A percentile compares a stretch with the other conserved stretches of the same genome.
Evolutionary conservation across 2,888 invertebrate genomes (phyloP).

Genomic region (Netelia melanura): DNA sequence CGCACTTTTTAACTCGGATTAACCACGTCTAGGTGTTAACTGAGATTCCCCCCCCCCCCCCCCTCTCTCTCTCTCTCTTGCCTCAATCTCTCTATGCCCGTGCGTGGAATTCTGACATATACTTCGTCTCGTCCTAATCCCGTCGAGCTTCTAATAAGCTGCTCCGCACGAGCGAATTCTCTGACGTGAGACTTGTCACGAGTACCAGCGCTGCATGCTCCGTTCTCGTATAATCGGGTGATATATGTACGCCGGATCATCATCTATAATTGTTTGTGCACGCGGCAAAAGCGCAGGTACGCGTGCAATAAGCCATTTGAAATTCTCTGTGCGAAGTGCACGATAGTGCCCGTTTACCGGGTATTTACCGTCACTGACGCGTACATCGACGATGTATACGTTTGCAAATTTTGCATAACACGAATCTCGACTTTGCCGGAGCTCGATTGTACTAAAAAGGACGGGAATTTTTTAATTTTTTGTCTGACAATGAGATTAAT

Average conservation of each 20-base stretch:
- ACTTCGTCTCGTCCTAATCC: background rate
- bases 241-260: conserved; percentile 31
- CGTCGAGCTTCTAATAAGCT: conserved; percentile 7
- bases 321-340: conserved; percentile 49
- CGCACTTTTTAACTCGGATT: background rate
- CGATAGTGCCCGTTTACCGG: background rate
- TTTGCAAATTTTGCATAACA: no score
- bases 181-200: conserved; percentile 15
- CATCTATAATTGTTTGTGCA: conserved; percentile 49
- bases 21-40: background rate
- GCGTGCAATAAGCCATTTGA: conserved; percentile 30
- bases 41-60: no score
- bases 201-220: background rate
- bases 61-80: background rate
- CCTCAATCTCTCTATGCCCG: background rate
- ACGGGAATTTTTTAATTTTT: no score
- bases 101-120: background rate
- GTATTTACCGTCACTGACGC: background rate
- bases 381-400: background rate
- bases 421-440: no score
- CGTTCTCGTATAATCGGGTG: background rate
- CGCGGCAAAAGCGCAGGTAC: conserved; percentile 8
- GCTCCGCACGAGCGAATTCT: conserved; percentile 25
- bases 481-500: no score
- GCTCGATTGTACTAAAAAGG: no score